Base-by-base conservation (phyloP, 2,113 vertebrate species). In the Myotis lucifugus region DNA sequence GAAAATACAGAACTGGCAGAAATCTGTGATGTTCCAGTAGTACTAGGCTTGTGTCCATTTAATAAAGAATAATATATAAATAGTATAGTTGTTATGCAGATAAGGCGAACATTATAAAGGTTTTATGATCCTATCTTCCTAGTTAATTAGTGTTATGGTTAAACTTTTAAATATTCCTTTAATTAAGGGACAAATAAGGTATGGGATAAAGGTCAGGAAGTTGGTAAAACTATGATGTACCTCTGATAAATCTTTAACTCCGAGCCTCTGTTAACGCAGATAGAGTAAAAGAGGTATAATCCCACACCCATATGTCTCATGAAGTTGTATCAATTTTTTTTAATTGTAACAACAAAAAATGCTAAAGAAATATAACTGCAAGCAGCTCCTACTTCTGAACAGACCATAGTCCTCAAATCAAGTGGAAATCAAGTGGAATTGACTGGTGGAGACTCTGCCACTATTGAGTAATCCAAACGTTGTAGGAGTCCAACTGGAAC, bases 161-260 rank as follows among this genome's bases (percentile, higher is more conserved):
- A 91, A 88, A 66, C 72, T 76, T 90, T 74, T 32, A 85, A 74
- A 56, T 72, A 74, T 42, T 77, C 18, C 8, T 87, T 74, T 90
- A 66, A 93, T 8, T 92, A 79, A 88, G 12, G 21, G 21, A 78
- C 56, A 73, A 85, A 61, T 21, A 78, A 8, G 6, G 12, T 85
- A 32, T 82, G 54, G 48, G 29, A 21, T 79, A 32, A 78, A 87
- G 70, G 34, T 50, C 48, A 83, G 17, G 25, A 90, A 64, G 13
- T 32, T 86, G 32, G 6, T 73, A 73, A 78, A 48, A 74, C 34
- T 84, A 19, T 59, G 83, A 70, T 85, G 23, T 85, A n/a, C 52
- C 18, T 66, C 18, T 88, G 40, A 48, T 50, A 90, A 10, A 91
- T 61, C 11, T 11, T 40, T 91, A 82, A 67, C 34, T 90, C 54